Conservation (phyloP, 2,797 vertebrate genomes). For the Odontamblyopus lacepedii region DNA sequence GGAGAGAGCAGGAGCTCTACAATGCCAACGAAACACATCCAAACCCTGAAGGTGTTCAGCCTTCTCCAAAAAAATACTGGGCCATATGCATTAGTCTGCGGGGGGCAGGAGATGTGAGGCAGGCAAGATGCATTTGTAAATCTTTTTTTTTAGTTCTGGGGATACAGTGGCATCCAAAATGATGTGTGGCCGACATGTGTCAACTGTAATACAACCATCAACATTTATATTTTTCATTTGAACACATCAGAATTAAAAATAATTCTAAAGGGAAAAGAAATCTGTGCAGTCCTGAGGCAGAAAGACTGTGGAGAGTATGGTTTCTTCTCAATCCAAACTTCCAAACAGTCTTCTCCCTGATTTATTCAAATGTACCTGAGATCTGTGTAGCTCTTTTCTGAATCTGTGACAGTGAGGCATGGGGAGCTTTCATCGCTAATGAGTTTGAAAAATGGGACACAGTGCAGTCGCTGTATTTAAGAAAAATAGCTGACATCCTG, state of each 20-base stretch:
- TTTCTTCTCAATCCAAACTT: too few species aligned
- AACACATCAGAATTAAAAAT: not conserved
- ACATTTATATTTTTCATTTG: not conserved
- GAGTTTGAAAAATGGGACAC: constrained; percentile 24
- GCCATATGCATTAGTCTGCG: not conserved
- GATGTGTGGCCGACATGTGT: not conserved
- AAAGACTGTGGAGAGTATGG: too few species aligned
- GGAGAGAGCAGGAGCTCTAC: not conserved
- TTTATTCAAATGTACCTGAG: constrained; percentile 12
- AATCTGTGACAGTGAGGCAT: constrained; percentile 24
- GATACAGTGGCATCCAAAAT: not conserved
- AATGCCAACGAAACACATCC: not conserved
- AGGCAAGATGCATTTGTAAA: too few species aligned
- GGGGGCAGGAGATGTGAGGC: too few species aligned
- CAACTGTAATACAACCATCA: not conserved
- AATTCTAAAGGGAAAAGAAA: too few species aligned
- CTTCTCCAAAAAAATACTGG: not conserved
- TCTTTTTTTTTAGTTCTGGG: too few species aligned
- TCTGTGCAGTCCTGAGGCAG: not conserved
- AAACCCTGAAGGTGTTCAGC: not conserved
- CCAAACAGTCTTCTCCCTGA: not conserved
- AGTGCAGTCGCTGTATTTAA: constrained; percentile 9
- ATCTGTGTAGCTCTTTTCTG: constrained; percentile 3
- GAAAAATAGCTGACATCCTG: not conserved
- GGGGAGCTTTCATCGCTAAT: constrained; percentile 19